Percentiles rank a stretch among this genome's conserved stretches.
phyloP scores from a whole-genome alignment of 2,113 vertebrate species.

The Peromyscus californicus region DNA sequence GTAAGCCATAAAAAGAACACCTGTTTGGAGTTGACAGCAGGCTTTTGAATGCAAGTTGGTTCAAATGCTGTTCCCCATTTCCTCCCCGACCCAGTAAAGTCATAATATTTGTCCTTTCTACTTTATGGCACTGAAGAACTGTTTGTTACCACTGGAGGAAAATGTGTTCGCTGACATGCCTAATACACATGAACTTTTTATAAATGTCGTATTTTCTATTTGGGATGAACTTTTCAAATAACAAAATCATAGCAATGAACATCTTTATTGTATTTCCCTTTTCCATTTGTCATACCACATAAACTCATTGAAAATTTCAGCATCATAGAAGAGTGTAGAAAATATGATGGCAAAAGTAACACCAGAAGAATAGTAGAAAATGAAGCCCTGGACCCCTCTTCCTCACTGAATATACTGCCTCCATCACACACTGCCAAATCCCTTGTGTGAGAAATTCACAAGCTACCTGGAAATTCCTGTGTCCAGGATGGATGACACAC shows the following conservation, averaged over 20 bases:
- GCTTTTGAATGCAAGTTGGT: slow-evolving; percentile 24
- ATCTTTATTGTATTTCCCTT: slow-evolving; percentile 20
- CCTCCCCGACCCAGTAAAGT: slow-evolving; percentile 27
- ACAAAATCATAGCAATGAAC: slow-evolving; percentile 16
- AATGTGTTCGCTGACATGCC: not conserved
- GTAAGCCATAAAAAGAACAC: slow-evolving; percentile 27
- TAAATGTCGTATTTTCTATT: slow-evolving; percentile 10
- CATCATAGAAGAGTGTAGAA: slow-evolving; percentile 30
- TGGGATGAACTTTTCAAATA: slow-evolving; percentile 56
- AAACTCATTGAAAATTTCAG: slow-evolving; percentile 35
- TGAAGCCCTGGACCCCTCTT: not conserved
- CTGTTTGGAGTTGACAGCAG: slow-evolving; percentile 38
- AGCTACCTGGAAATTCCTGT: not conserved
- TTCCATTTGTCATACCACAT: not conserved
- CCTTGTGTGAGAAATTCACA: not conserved
- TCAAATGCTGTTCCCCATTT: slow-evolving; percentile 3
- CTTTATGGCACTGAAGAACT: not conserved
- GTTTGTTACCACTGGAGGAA: not conserved
- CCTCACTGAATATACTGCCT: not conserved
- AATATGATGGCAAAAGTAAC: not conserved
- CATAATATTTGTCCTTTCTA: not conserved
- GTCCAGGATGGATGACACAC: not conserved
- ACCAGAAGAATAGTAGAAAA: not conserved
- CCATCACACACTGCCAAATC: not conserved
- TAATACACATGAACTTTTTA: slow-evolving; percentile 4